phyloP scores from a whole-genome alignment of 2,888 invertebrate species.

The Tiliacea aurago region DNA sequence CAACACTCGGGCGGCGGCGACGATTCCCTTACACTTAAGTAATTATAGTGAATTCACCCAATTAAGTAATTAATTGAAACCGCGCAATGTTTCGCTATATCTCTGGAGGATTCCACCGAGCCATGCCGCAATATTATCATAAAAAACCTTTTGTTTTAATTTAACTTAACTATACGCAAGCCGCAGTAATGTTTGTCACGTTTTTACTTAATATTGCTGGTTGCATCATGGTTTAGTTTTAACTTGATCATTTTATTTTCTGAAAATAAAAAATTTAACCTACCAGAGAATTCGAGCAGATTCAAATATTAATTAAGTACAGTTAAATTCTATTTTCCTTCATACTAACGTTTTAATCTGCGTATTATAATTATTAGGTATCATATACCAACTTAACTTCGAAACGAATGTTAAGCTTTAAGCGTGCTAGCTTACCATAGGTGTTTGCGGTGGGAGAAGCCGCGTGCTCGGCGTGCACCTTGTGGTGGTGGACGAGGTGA shows the following conservation, averaged over 20 bases:
- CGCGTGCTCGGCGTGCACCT: background rate
- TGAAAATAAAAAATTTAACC: background rate
- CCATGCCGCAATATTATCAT: background rate
- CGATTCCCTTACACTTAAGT: slow-evolving; percentile 59
- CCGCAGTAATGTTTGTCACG: background rate
- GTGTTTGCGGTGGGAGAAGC: background rate
- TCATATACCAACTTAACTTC: background rate
- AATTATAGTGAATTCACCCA: slow-evolving; percentile 62
- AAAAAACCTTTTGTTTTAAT: slow-evolving; percentile 4
- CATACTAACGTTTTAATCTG: background rate
- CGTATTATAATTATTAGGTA: background rate
- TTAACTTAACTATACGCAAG: background rate
- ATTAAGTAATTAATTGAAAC: slow-evolving; percentile 66
- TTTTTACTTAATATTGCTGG: background rate
- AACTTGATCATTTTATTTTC: background rate
- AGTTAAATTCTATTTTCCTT: background rate
- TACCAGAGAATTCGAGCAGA: background rate
- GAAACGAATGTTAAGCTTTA: background rate
- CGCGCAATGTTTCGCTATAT: slow-evolving; percentile 36
- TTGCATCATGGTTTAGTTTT: background rate
- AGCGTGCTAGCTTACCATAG: slow-evolving; percentile 40
- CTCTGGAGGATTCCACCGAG: slow-evolving; percentile 35
- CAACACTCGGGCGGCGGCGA: slow-evolving; percentile 30
- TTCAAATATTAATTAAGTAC: background rate
- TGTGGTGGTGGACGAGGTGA: slow-evolving; percentile 12